Evolutionary conservation across 2,888 invertebrate species (phyloP).

Genomic region (Drosophila paramelanica): DNA sequence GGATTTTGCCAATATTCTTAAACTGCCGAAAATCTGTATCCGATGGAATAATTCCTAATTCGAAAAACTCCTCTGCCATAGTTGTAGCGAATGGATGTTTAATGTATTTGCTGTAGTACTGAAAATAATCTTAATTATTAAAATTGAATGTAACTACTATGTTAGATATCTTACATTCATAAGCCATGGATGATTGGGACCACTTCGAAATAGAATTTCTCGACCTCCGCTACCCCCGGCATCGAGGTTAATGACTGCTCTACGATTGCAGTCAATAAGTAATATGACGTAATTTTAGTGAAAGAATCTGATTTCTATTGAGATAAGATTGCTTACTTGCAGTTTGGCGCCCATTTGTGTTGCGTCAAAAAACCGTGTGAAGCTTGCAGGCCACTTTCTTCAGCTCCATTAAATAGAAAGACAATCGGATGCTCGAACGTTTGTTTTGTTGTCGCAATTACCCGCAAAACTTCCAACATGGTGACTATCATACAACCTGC

Average conservation of each 20-base stretch:
- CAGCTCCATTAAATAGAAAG: constrained; percentile 61
- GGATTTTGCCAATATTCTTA: constrained; percentile 87
- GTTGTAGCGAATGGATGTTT: constrained; percentile 87
- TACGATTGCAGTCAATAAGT: constrained; percentile 2
- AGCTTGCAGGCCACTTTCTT: constrained; percentile 89
- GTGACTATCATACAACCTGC: too few species aligned
- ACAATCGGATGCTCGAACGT: too few species aligned
- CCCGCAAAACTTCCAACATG: too few species aligned
- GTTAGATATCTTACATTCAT: constrained; percentile 85
- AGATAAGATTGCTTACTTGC: constrained; percentile 44
- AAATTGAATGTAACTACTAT: neutral
- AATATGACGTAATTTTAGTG: neutral
- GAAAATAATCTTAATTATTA: constrained; percentile 11
- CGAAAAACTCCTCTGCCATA: constrained; percentile 88
- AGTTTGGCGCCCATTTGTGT: constrained; percentile 65
- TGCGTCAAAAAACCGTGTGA: constrained; percentile 89
- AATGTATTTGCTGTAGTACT: constrained; percentile 85
- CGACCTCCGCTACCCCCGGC: constrained; percentile 96
- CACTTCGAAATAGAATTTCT: constrained; percentile 94
- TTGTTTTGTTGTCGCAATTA: too few species aligned
- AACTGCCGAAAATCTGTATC: constrained; percentile 90
- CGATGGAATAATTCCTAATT: constrained; percentile 88
- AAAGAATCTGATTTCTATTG: neutral
- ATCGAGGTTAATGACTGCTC: constrained; percentile 94
- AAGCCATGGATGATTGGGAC: constrained; percentile 90